Percentiles rank a stretch among this genome's conserved stretches.
These are phyloP conservation scores for Mustelus asterias DNA, from an alignment of 2,113 vertebrate genomes.

Conservation along the genomic window DNA sequence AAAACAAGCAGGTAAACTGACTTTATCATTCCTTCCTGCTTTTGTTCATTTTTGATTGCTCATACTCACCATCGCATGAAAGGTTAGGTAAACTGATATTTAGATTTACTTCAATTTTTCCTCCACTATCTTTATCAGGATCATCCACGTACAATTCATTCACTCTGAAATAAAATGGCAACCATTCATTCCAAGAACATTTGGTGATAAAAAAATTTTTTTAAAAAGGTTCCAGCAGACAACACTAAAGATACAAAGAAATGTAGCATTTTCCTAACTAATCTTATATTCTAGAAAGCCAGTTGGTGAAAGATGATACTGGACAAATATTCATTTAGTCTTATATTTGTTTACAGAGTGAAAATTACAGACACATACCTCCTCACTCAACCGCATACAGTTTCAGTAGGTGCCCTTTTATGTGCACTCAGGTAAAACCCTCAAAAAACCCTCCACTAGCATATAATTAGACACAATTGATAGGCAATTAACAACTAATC, in stretches of 20 bases:
- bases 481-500: not conserved
- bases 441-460: no score
- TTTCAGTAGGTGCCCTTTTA: no score
- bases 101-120: slow-evolving; percentile 97
- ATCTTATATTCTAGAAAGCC: no score
- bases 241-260: not conserved
- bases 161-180: slow-evolving; percentile 64
- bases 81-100: slow-evolving; percentile 98
- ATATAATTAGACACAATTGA: no score
- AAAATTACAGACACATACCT: no score
- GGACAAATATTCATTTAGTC: no score
- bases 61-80: slow-evolving; percentile 94
- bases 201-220: not conserved
- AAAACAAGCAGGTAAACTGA: not conserved
- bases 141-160: slow-evolving; percentile 98
- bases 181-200: not conserved
- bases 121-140: slow-evolving; percentile 95
- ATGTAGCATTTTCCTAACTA: not conserved
- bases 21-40: not conserved
- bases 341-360: no score
- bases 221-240: not conserved
- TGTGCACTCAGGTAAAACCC: no score
- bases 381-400: no score
- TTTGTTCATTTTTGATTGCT: slow-evolving; percentile 5
- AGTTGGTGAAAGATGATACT: no score